Evolutionary conservation across 2,797 vertebrate species (phyloP), one percentile per base, ranked within the genome.

Genomic region (Vireo griseus): DNA sequence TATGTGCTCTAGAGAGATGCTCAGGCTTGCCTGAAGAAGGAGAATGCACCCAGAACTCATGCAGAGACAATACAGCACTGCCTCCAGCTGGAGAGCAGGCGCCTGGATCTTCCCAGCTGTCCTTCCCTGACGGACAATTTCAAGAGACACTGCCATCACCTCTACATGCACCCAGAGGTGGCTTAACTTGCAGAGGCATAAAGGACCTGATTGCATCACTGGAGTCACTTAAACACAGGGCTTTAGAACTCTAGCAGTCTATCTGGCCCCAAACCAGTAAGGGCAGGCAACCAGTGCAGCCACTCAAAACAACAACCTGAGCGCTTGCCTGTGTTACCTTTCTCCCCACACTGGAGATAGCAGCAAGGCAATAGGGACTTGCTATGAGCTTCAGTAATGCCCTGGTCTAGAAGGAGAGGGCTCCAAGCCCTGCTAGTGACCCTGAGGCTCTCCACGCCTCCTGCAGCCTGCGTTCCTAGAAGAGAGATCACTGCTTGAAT

Each of bases 401-500:
- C 66, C 74, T 62, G 51, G 62, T 59, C 47, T 48, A 78, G 61
- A 63, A 42, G 16, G 13, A 80, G 44, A 75, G 37, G 44, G n/a
- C 44, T 85, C 48, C 1, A 6, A 91, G 82, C 37, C 44, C 54
- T 71, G 51, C 57, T 25, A 74, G 21, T 35, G 67, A 67, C 57
- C 50, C 15, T 10, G 55, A 85, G 81, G 59, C 59, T 71, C 62
- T 79, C 69, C 29, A 85, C 6, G 0, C 33, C 77, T 90, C 52
- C 71, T 2, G 9, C 45, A 71, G 91, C 85, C 81, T 11, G 2
- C 1, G 2, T 92, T 95, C 84, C 88, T 93, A 76, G 73, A 73
- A 88, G 29, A 90, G 28, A 67, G 82, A 95, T 94, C 80, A 50
- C 67, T 84, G 86, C 86, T 72, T 94, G 73, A 68, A 88, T 21